phyloP scores from a whole-genome alignment of 2,888 invertebrate genomes.

The Rhingia campestris region DNA sequence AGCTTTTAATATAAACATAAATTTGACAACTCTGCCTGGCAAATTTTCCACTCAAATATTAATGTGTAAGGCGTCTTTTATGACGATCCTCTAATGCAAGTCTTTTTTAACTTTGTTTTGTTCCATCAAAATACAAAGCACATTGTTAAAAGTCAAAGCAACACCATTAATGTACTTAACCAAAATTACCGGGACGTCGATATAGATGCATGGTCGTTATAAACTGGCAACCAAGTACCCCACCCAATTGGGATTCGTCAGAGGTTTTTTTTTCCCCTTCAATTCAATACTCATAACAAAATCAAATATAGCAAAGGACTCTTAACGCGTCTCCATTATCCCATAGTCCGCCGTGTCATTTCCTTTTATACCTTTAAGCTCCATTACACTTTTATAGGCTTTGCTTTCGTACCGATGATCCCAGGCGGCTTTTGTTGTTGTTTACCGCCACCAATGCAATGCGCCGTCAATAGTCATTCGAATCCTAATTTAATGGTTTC shows the following conservation, averaged over 20 bases:
- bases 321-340: not conserved
- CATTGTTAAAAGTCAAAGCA: too few relatives aligned
- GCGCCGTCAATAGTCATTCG: constrained; percentile 48
- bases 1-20: too few relatives aligned
- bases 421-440: not conserved
- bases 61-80: too few relatives aligned
- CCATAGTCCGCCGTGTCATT: constrained; percentile 23
- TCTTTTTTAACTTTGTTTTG: too few relatives aligned
- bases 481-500: constrained; percentile 56
- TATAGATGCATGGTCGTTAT: constrained; percentile 20
- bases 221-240: constrained; percentile 17
- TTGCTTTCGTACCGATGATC: not conserved
- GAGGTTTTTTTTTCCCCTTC: not conserved
- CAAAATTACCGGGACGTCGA: constrained; percentile 12
- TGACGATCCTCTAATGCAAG: too few relatives aligned
- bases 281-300: constrained; percentile 39
- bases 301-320: constrained; percentile 36
- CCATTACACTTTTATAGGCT: constrained; percentile 59
- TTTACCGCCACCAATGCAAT: constrained; percentile 18
- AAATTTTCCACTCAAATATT: too few relatives aligned
- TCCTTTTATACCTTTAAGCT: constrained; percentile 56
- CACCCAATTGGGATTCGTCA: not conserved
- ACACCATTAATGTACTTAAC: constrained; percentile 1
- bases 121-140: too few relatives aligned
- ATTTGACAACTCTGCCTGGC: too few relatives aligned